Evolutionary conservation across 2,797 vertebrate species (phyloP).

Genomic region (Diplodus sargus): DNA sequence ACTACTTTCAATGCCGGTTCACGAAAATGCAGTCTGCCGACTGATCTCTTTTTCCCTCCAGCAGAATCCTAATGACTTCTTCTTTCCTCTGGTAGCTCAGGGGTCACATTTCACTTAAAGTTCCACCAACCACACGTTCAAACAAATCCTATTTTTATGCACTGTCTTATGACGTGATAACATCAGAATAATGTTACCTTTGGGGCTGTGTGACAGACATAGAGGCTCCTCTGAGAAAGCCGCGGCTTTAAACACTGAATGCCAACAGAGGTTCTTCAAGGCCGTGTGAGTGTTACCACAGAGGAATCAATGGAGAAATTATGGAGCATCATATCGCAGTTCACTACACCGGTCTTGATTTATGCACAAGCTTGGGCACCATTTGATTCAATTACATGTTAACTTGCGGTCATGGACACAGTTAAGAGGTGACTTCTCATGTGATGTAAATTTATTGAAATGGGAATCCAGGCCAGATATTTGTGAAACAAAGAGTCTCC

Average conservation of each 20-base stretch:
- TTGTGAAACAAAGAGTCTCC: background rate
- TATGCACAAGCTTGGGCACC: conserved; percentile 21
- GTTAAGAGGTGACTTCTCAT: conserved; percentile 21
- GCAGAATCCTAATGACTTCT: conserved; percentile 43
- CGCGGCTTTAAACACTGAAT: conserved; percentile 41
- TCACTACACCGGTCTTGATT: conserved; percentile 21
- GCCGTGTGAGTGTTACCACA: conserved; percentile 14
- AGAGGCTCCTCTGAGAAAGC: conserved; percentile 50
- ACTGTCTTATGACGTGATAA: conserved; percentile 49
- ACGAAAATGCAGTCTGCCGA: background rate
- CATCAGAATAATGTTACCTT: conserved; percentile 59
- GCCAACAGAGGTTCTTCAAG: conserved; percentile 5
- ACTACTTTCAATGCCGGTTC: conserved; percentile 1
- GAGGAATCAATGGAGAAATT: conserved; percentile 32
- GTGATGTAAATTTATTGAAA: conserved; percentile 31
- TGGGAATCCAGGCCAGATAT: conserved; percentile 3
- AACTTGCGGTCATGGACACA: conserved; percentile 3
- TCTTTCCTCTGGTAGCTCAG: conserved; percentile 38
- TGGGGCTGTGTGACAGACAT: conserved; percentile 47
- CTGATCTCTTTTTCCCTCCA: conserved; percentile 19
- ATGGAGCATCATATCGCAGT: conserved; percentile 24
- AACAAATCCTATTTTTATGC: conserved; percentile 52
- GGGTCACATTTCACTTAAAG: conserved; percentile 38
- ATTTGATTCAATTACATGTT: conserved; percentile 25
- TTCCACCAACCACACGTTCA: conserved; percentile 49